Evolutionary conservation across 2,797 vertebrate genomes (phyloP).

Genomic region (Natrix natrix): DNA sequence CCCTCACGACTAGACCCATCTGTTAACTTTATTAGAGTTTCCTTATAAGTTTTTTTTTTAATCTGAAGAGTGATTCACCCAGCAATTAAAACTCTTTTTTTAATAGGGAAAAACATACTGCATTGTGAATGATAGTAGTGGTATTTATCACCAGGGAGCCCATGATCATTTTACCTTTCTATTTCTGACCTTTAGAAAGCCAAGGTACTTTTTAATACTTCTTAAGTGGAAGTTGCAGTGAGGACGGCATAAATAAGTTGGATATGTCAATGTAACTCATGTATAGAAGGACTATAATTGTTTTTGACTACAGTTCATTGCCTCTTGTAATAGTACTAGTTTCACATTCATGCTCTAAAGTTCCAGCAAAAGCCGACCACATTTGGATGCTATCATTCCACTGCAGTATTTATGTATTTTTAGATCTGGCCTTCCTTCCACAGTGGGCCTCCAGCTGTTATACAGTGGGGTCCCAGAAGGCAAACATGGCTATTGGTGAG

Average conservation of each 20-base stretch:
- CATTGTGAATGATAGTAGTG: neutral
- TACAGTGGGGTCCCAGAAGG: neutral
- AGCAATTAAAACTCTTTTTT: slow-evolving; percentile 30
- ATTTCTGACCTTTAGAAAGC: neutral
- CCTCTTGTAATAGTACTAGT: neutral
- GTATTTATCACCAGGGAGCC: neutral
- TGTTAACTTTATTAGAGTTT: slow-evolving; percentile 31
- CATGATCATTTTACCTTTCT: neutral
- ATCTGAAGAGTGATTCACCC: neutral
- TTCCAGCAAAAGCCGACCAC: neutral
- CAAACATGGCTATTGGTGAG: slow-evolving; percentile 16
- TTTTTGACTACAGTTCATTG: neutral
- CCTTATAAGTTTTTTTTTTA: accelerated
- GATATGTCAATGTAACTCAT: neutral
- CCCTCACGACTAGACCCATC: slow-evolving; percentile 4
- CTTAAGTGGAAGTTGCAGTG: neutral
- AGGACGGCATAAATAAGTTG: neutral
- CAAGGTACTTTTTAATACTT: neutral
- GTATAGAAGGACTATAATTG: neutral
- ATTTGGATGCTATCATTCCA: neutral
- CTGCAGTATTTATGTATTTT: neutral
- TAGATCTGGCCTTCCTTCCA: neutral
- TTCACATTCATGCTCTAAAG: neutral
- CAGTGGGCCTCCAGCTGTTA: neutral
- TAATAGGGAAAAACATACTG: neutral